A percentile compares a stretch with the other conserved stretches of the same genome.
These are phyloP conservation scores for Microctonus aethiopoides DNA, from an alignment of 2,888 invertebrate species.

Conservation along the genomic window DNA sequence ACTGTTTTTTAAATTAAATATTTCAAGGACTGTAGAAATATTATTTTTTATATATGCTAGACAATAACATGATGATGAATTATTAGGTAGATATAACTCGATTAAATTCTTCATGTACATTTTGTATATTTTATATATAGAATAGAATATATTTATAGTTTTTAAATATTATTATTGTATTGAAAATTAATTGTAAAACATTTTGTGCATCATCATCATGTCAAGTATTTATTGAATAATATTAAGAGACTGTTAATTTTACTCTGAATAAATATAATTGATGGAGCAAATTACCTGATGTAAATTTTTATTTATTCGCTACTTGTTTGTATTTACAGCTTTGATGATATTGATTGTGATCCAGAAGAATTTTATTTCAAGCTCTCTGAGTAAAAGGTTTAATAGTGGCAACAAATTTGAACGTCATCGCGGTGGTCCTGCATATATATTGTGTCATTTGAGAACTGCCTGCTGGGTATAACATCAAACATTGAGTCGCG, in stretches of 20 bases:
- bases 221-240: not conserved
- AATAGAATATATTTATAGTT: not conserved
- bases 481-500: not conserved
- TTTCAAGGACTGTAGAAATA: not conserved
- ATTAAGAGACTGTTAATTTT: not conserved
- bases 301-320: not conserved
- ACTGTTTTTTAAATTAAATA: not conserved
- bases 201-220: not conserved
- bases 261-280: not conserved
- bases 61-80: too few species aligned
- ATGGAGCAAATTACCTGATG: not conserved
- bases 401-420: conserved; percentile 35
- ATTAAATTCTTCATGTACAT: not conserved
- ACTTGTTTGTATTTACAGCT: not conserved
- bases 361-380: not conserved
- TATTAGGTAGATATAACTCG: not conserved
- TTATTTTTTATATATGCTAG: too few species aligned
- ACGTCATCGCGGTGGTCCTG: conserved; percentile 64
- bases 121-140: not conserved
- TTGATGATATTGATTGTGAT: too few species aligned
- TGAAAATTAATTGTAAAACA: not conserved
- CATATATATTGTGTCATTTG: conserved; percentile 56
- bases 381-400: not conserved
- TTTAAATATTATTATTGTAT: not conserved
- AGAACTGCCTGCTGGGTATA: conserved; percentile 53